Conservation (phyloP, 2,797 vertebrate species). For the Betta splendens region DNA sequence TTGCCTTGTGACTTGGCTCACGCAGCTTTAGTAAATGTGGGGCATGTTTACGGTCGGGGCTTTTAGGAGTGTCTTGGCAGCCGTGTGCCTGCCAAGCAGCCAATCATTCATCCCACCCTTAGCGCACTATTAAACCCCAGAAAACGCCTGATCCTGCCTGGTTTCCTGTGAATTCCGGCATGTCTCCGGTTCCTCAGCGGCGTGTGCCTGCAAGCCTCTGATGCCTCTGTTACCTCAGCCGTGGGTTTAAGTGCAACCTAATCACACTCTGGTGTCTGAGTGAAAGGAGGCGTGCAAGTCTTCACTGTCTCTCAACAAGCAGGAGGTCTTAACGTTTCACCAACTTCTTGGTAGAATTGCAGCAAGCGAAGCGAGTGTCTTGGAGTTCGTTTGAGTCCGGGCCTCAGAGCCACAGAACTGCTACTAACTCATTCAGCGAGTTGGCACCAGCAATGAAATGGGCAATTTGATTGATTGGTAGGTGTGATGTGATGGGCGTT, state of each 20-base stretch:
- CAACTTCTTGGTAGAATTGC: neutral
- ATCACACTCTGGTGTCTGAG: constrained; percentile 20
- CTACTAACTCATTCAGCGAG: constrained; percentile 33
- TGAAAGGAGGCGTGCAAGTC: no score
- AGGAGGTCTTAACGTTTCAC: constrained; percentile 6
- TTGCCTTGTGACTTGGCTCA: constrained; percentile 70
- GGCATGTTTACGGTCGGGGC: constrained; percentile 68
- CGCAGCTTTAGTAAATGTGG: constrained; percentile 68
- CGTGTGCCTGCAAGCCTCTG: constrained; percentile 39
- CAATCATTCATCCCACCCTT: constrained; percentile 56
- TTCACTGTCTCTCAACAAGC: no score
- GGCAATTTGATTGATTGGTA: constrained; percentile 41
- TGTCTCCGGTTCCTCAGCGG: constrained; percentile 41
- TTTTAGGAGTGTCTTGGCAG: constrained; percentile 59
- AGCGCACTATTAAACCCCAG: constrained; percentile 44
- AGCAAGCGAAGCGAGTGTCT: neutral
- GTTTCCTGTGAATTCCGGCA: constrained; percentile 38
- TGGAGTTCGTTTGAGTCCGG: constrained; percentile 10
- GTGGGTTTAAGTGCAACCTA: constrained; percentile 22
- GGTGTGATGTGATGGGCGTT: constrained; percentile 55
- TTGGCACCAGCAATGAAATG: constrained; percentile 35
- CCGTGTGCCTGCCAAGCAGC: constrained; percentile 44
- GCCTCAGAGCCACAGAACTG: constrained; percentile 13
- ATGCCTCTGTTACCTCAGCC: constrained; percentile 44
- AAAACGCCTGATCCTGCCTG: constrained; percentile 35